A percentile compares a stretch with the other conserved stretches of the same genome.
Evolutionary conservation across 2,113 vertebrate genomes (phyloP).

Genomic region (Ellobius talpinus): DNA sequence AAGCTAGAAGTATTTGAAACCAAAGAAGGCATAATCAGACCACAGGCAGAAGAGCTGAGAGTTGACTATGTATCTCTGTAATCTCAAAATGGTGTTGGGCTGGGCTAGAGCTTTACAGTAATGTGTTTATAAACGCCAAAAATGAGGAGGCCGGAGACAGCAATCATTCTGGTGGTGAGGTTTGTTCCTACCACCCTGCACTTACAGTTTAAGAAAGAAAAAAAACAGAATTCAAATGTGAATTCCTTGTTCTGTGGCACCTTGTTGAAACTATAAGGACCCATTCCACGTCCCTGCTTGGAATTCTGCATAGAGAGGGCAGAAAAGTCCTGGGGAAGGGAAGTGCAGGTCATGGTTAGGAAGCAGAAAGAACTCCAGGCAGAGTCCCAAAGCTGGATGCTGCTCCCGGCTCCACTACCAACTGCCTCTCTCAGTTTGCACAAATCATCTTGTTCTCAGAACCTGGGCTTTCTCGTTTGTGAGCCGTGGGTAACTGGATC

Average conservation of each 20-base stretch:
- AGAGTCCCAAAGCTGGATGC: neutral
- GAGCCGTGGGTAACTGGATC: constrained; percentile 7
- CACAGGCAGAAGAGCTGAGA: neutral
- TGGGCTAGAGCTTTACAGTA: neutral
- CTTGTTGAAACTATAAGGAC: constrained; percentile 73
- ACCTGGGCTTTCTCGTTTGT: constrained; percentile 25
- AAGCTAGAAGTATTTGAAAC: neutral
- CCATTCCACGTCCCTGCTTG: constrained; percentile 43
- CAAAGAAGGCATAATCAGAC: constrained; percentile 52
- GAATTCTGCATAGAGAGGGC: constrained; percentile 49
- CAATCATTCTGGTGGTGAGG: neutral
- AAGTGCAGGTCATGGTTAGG: no score
- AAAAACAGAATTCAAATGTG: constrained; percentile 56
- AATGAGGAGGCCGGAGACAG: constrained; percentile 17
- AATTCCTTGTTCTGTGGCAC: constrained; percentile 69
- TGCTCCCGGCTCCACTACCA: neutral
- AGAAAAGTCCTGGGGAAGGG: neutral
- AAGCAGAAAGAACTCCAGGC: no score
- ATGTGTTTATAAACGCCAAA: neutral
- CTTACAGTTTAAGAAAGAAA: constrained; percentile 47
- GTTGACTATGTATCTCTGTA: neutral
- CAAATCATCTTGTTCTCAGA: constrained; percentile 13
- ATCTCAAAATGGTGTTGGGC: neutral
- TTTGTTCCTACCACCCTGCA: constrained; percentile 25
- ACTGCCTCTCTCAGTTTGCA: neutral